These are phyloP conservation scores for Stomorhina lunata DNA, from an alignment of 2,888 invertebrate species.

Conservation along the genomic window DNA sequence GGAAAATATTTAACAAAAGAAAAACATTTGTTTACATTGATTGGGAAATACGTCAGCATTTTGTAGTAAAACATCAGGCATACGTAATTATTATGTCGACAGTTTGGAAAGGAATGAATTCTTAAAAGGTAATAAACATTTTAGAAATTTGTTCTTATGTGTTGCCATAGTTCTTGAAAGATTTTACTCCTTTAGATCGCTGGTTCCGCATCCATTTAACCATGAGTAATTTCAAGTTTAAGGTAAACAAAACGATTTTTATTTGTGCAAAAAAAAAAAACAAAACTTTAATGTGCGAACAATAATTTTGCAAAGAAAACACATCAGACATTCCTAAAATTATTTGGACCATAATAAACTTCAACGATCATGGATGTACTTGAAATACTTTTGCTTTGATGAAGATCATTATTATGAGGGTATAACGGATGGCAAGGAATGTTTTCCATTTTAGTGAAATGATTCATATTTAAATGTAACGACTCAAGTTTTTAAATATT, in stretches of 20 bases:
- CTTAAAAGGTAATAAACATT: neutral
- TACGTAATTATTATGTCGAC: constrained; percentile 7
- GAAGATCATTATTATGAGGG: neutral
- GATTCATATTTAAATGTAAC: neutral
- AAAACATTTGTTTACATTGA: constrained; percentile 50
- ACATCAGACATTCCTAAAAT: constrained; percentile 49
- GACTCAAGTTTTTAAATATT: neutral
- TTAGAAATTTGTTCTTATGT: neutral
- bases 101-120: neutral
- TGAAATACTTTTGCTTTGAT: constrained; percentile 47
- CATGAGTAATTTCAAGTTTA: constrained; percentile 27
- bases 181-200: neutral
- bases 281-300: neutral
- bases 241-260: constrained; percentile 18
- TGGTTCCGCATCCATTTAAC: constrained; percentile 1
- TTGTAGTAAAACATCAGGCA: neutral
- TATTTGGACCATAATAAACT: constrained; percentile 43
- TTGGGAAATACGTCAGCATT: constrained; percentile 16
- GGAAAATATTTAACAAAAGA: neutral
- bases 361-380: constrained; percentile 48
- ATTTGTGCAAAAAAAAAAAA: neutral
- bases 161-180: neutral
- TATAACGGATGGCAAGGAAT: neutral
- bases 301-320: neutral
- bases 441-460: neutral